These are phyloP conservation scores for Pseudotriccus pelzelni DNA, from an alignment of 2,797 vertebrate genomes.

Conservation along the genomic window DNA sequence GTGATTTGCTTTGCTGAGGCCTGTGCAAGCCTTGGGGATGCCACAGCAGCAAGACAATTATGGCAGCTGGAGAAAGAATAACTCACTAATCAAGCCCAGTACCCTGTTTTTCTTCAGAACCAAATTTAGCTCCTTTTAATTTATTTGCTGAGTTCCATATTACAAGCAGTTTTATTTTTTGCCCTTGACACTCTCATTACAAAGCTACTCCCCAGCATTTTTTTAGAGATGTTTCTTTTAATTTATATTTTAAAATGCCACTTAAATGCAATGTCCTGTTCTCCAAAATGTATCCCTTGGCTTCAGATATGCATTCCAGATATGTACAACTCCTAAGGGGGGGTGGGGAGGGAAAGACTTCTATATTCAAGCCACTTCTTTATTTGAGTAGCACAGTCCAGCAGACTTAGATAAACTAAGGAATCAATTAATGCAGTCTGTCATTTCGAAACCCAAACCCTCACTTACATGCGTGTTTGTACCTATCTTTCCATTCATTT, in stretches of 20 bases:
- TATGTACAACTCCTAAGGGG: background rate
- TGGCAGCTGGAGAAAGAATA: background rate
- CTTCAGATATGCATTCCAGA: background rate
- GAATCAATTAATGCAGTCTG: background rate
- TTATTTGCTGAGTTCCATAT: background rate
- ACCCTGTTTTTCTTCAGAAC: background rate
- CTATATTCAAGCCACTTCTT: background rate
- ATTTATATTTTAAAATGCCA: background rate
- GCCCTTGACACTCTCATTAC: background rate
- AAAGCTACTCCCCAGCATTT: background rate
- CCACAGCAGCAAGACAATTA: background rate
- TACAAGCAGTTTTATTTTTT: background rate
- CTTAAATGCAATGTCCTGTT: background rate
- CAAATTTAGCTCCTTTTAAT: background rate
- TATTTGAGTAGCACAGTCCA: background rate
- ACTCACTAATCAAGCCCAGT: background rate
- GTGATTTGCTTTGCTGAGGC: background rate
- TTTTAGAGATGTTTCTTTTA: background rate
- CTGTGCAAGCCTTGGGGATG: background rate
- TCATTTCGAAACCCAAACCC: background rate
- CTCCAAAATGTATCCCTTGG: background rate
- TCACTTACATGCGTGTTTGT: background rate
- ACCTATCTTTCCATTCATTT: slow-evolving; percentile 22
- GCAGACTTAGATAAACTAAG: background rate
- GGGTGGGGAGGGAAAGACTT: rapidly evolving